Evolutionary conservation across 2,797 vertebrate genomes (phyloP).

Genomic region (Spheniscus humboldti): DNA sequence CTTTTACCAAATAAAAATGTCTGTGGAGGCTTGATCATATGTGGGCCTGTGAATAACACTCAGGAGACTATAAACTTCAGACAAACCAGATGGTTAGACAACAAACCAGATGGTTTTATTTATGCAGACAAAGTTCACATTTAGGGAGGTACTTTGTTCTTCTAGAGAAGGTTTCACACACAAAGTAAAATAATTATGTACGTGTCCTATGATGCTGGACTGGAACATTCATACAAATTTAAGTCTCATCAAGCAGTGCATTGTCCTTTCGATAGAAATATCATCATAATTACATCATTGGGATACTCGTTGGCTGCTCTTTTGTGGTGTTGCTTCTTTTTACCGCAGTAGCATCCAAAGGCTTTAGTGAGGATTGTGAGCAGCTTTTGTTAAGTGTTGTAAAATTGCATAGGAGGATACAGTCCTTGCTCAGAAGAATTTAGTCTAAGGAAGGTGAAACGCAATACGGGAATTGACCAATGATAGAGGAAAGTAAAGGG

Average conservation of each 20-base stretch:
- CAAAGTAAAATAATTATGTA: background rate
- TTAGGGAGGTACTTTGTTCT: slow-evolving; percentile 57
- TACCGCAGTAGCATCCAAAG: background rate
- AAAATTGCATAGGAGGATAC: background rate
- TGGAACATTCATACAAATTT: slow-evolving; percentile 69
- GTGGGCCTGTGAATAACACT: slow-evolving; percentile 64
- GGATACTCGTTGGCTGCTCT: background rate
- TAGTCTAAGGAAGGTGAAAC: background rate
- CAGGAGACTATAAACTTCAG: slow-evolving; percentile 70
- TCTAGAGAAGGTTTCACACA: slow-evolving; percentile 1
- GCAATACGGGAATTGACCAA: background rate
- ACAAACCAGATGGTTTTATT: slow-evolving; percentile 73
- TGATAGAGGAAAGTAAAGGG: background rate
- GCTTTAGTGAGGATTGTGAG: background rate
- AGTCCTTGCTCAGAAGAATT: background rate
- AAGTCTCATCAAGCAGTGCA: slow-evolving; percentile 83
- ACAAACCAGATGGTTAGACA: slow-evolving; percentile 69
- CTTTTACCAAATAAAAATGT: slow-evolving; percentile 56
- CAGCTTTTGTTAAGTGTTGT: background rate
- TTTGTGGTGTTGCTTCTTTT: background rate
- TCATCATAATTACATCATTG: background rate
- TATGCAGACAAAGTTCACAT: slow-evolving; percentile 67
- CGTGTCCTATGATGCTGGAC: background rate
- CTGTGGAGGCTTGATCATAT: slow-evolving; percentile 65
- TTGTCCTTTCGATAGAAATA: slow-evolving; percentile 70